Evolutionary conservation across 2,888 invertebrate species (phyloP).

Genomic region (Ochlodes sylvanus): DNA sequence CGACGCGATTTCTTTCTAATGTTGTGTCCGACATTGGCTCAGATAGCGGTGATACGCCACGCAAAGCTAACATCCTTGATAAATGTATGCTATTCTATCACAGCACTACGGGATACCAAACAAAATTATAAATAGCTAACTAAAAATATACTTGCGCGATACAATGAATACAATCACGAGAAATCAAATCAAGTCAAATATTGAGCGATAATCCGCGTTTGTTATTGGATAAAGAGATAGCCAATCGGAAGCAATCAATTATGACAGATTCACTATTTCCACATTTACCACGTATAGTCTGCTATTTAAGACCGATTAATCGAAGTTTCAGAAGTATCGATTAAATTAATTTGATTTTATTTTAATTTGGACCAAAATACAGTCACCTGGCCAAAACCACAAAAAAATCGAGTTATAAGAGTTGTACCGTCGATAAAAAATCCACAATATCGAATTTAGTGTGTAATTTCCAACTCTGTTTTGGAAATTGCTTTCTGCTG

Average conservation of each 20-base stretch:
- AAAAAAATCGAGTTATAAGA: too few relatives aligned
- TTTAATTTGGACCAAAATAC: too few relatives aligned
- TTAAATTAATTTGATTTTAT: too few relatives aligned
- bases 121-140: conserved; percentile 27
- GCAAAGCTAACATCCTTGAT: conserved; percentile 60
- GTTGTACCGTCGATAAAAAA: too few relatives aligned
- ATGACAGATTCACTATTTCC: neutral
- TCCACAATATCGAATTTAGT: too few relatives aligned
- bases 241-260: conserved; percentile 50
- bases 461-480: too few relatives aligned
- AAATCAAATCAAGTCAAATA: conserved; percentile 52
- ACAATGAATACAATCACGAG: neutral
- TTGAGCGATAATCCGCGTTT: conserved; percentile 61
- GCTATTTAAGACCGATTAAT: neutral
- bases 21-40: conserved; percentile 76
- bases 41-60: conserved; percentile 72
- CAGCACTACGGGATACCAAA: conserved; percentile 5
- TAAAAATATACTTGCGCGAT: conserved; percentile 2
- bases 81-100: conserved; percentile 1
- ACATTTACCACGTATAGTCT: neutral
- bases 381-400: too few relatives aligned
- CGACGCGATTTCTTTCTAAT: conserved; percentile 69
- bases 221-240: conserved; percentile 55
- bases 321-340: neutral
- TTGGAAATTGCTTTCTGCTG: too few relatives aligned